These are phyloP conservation scores for Babylonia areolata DNA, from an alignment of 1,140 invertebrate genomes.

Conservation along the genomic window DNA sequence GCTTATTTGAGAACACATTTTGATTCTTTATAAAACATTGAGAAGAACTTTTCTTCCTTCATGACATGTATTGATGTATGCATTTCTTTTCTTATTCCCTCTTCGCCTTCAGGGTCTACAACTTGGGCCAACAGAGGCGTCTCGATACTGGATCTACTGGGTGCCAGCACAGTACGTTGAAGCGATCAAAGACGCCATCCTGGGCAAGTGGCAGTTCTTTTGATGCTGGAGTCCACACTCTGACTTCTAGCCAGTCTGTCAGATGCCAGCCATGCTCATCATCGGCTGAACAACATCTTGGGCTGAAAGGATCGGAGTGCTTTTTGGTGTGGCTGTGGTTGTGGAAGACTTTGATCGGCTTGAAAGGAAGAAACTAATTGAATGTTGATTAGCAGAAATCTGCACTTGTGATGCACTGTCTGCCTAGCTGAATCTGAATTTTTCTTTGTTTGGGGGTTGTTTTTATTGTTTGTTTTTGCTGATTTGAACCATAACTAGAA, in stretches of 20 bases:
- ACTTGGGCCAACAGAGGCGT: conserved; percentile 73
- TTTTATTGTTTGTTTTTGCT: too few species aligned
- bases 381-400: not conserved
- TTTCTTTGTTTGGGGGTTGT: too few species aligned
- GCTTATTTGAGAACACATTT: too few species aligned
- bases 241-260: not conserved
- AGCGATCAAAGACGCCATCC: conserved; percentile 92
- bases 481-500: too few species aligned
- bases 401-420: not conserved
- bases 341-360: not conserved
- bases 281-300: not conserved
- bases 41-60: too few species aligned
- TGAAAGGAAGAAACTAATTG: not conserved
- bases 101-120: conserved; percentile 69
- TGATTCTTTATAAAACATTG: too few species aligned
- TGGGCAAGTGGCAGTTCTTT: conserved; percentile 92
- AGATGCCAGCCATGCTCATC: not conserved
- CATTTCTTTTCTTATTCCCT: conserved; percentile 5
- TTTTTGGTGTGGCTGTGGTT: not conserved
- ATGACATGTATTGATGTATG: too few species aligned
- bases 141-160: conserved; percentile 94
- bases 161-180: conserved; percentile 92
- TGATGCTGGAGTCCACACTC: conserved; percentile 69
- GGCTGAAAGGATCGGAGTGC: not conserved
- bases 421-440: too few species aligned